phyloP scores from a whole-genome alignment of 2,888 invertebrate species.

The Eupithecia vulgata region DNA sequence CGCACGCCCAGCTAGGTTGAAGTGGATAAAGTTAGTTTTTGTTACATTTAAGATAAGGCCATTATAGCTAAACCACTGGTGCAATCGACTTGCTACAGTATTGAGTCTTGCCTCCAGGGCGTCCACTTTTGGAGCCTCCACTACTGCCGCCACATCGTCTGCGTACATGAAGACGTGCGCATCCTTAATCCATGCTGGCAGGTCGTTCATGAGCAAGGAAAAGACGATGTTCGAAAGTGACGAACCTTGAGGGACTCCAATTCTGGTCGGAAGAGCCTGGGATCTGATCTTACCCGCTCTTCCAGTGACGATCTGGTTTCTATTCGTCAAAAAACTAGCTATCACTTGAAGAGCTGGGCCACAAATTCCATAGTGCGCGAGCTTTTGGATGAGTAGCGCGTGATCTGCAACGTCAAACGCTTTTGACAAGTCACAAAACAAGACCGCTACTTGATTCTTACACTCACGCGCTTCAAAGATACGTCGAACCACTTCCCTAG shows the following conservation, averaged over 20 bases:
- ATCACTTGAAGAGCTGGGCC: background rate
- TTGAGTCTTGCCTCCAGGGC: background rate
- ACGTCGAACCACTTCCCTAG: background rate
- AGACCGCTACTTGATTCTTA: background rate
- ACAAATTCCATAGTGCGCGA: background rate
- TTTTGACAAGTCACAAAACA: background rate
- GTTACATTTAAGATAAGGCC: background rate
- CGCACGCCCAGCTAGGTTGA: background rate
- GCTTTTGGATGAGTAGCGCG: background rate
- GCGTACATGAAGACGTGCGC: background rate
- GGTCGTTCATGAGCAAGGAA: background rate
- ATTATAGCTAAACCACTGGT: constrained; percentile 6
- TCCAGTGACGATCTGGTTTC: background rate
- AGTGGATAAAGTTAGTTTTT: background rate
- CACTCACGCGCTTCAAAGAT: background rate
- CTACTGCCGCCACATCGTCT: constrained; percentile 2
- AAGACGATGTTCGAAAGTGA: background rate
- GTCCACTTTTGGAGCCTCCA: background rate
- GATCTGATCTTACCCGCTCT: background rate
- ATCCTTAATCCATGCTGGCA: background rate
- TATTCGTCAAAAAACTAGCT: background rate
- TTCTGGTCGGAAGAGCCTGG: background rate
- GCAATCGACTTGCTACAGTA: background rate
- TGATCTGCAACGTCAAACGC: background rate
- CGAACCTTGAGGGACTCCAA: background rate